phyloP scores from a whole-genome alignment of 2,797 vertebrate species.

The Urocyon cinereoargenteus region DNA sequence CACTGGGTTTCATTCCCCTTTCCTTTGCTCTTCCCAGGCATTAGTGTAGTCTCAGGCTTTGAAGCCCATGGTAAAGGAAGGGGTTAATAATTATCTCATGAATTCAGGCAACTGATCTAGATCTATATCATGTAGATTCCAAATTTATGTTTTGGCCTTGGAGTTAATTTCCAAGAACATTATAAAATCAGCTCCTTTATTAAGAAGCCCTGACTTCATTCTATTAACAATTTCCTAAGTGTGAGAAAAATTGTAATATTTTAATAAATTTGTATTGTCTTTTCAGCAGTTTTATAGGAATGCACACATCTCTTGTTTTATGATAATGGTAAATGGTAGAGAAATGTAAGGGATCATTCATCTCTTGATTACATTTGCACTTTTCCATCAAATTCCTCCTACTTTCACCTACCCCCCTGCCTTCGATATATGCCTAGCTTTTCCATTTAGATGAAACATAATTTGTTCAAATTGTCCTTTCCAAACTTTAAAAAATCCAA shows the following conservation, averaged over 20 bases:
- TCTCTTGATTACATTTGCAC: slow-evolving; percentile 32
- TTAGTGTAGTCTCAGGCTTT: not conserved
- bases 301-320: not conserved
- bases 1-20: not conserved
- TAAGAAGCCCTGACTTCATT: not conserved
- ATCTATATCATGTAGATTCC: not conserved
- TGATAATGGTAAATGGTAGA: not conserved
- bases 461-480: slow-evolving; percentile 75
- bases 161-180: slow-evolving; percentile 33
- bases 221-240: not conserved
- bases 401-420: not conserved
- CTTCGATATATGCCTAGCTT: not conserved
- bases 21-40: not conserved
- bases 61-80: not conserved
- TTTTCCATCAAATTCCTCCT: slow-evolving; percentile 39
- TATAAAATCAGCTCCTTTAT: slow-evolving; percentile 26
- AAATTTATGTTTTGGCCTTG: not conserved
- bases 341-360: slow-evolving; percentile 10
- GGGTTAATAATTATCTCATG: not conserved
- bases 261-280: not conserved
- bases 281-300: not conserved
- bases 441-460: slow-evolving; percentile 62
- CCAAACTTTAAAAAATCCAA: slow-evolving; percentile 57
- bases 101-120: not conserved
- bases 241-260: not conserved